Conservation (phyloP, 2,113 vertebrate genomes). For the Atherinomorus stipes region DNA sequence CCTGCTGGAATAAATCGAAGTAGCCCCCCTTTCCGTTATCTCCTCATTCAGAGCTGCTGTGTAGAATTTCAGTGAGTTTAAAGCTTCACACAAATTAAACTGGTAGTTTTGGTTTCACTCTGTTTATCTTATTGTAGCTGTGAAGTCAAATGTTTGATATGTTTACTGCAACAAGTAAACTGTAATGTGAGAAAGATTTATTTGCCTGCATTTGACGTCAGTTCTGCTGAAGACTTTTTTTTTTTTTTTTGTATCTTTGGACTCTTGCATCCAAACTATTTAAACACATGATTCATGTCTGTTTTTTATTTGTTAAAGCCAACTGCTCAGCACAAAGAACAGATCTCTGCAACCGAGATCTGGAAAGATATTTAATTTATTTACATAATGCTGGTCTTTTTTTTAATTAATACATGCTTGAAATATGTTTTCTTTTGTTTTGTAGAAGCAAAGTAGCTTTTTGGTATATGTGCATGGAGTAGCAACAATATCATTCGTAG, state of each 20-base stretch:
- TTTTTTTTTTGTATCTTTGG: too few species aligned
- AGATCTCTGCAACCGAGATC: neutral
- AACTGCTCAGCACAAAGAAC: neutral
- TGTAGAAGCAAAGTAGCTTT: too few species aligned
- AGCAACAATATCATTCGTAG: too few species aligned
- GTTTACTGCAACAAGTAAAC: neutral
- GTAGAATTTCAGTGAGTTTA: slow-evolving; percentile 3
- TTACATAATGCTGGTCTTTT: too few species aligned
- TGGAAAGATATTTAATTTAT: neutral
- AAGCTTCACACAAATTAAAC: slow-evolving; percentile 8
- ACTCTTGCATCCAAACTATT: neutral
- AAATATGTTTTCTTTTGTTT: too few species aligned
- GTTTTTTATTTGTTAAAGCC: neutral
- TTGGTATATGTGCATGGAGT: too few species aligned
- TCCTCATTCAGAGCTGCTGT: neutral
- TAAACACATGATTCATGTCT: too few species aligned
- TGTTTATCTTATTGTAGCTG: neutral
- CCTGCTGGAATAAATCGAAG: neutral
- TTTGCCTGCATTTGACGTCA: neutral
- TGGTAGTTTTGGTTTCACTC: neutral
- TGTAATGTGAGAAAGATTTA: neutral
- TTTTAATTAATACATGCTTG: neutral
- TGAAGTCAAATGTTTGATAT: neutral
- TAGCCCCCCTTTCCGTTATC: neutral
- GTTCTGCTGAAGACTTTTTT: too few species aligned